Evolutionary conservation across 2,797 vertebrate genomes (phyloP).

Genomic region (Mormyrops boulengeri): DNA sequence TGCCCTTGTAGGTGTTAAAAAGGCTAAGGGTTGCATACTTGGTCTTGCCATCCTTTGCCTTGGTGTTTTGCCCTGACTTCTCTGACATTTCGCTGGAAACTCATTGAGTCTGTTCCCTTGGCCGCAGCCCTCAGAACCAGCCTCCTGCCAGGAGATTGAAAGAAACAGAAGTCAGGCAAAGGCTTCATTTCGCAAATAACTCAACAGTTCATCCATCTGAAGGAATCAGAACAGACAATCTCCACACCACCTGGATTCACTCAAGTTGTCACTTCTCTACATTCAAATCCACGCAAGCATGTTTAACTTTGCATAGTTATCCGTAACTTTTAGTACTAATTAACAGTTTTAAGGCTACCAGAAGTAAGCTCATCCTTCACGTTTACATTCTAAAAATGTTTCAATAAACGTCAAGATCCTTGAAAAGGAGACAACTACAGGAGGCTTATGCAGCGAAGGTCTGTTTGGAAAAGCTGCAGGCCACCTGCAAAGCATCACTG

Average conservation of each 20-base stretch:
- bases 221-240: neutral
- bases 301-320: neutral
- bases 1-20: slow-evolving; percentile 99
- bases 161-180: neutral
- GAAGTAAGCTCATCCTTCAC: neutral
- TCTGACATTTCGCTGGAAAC: slow-evolving; percentile 99
- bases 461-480: neutral
- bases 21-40: slow-evolving; percentile 99
- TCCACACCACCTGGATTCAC: neutral
- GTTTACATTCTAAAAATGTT: neutral
- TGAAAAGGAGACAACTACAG: neutral
- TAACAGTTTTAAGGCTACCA: neutral
- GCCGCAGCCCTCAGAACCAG: slow-evolving; percentile 79
- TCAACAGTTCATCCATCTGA: neutral
- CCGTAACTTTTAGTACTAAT: neutral
- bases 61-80: slow-evolving; percentile 99
- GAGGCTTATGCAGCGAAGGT: neutral
- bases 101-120: slow-evolving; percentile 97
- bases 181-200: neutral
- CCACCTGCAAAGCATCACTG: slow-evolving; percentile 48
- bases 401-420: neutral
- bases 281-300: neutral
- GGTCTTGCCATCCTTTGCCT: slow-evolving; percentile 99
- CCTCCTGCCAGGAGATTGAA: slow-evolving; percentile 45
- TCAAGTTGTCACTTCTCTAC: neutral